These are phyloP conservation scores for Heteropelma amictum DNA, from an alignment of 2,888 invertebrate species.

Conservation along the genomic window DNA sequence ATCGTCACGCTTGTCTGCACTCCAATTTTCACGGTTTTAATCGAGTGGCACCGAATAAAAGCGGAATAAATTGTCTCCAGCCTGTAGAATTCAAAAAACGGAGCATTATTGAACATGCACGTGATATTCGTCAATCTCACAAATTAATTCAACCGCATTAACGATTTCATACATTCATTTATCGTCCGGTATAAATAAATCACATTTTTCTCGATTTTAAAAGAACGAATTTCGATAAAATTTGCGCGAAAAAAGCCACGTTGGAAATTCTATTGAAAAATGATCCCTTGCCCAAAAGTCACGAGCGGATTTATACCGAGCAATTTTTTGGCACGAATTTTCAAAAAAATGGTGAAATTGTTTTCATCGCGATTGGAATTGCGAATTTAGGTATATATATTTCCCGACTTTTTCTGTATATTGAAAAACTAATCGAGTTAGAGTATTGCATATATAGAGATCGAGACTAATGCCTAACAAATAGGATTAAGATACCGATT, in stretches of 20 bases:
- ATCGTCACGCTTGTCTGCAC: slow-evolving; percentile 56
- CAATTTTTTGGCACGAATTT: background rate
- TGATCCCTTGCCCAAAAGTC: too few relatives aligned
- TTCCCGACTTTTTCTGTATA: slow-evolving; percentile 43
- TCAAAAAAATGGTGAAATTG: too few relatives aligned
- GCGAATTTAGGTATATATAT: background rate
- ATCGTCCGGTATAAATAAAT: background rate
- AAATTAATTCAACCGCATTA: too few relatives aligned
- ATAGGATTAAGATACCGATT: slow-evolving; percentile 72
- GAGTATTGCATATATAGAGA: slow-evolving; percentile 52
- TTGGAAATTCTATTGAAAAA: background rate
- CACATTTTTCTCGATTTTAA: background rate
- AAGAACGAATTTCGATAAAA: background rate
- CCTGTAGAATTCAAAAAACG: background rate
- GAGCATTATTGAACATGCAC: background rate
- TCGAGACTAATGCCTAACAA: slow-evolving; percentile 72
- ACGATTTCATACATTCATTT: background rate
- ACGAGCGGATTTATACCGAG: background rate
- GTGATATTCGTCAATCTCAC: too few relatives aligned
- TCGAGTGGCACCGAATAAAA: background rate
- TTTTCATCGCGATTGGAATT: background rate
- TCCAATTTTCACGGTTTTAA: slow-evolving; percentile 57
- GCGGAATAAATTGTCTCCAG: background rate
- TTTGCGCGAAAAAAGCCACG: too few relatives aligned
- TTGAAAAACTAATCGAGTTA: slow-evolving; percentile 70